Percentiles rank a stretch among this genome's conserved stretches.
These are phyloP conservation scores for Miichthys miiuy DNA, from an alignment of 2,797 vertebrate species.

Conservation along the genomic window DNA sequence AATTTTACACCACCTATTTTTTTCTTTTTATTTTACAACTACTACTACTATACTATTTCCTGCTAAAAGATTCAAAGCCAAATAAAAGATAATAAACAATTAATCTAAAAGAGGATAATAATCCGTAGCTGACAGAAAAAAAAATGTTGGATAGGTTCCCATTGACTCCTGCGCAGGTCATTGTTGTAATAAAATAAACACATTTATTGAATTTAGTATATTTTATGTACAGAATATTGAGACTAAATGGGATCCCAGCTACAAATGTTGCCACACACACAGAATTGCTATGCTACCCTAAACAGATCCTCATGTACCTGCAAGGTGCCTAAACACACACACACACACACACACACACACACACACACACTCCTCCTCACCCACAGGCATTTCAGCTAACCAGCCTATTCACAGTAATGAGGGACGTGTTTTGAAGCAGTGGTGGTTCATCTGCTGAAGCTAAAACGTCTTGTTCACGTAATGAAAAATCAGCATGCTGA, in stretches of 20 bases:
- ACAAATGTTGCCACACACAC: background rate
- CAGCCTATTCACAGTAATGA: background rate
- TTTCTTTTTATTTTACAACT: background rate
- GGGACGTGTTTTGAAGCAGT: background rate
- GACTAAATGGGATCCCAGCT: slow-evolving; percentile 23
- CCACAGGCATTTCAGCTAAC: background rate
- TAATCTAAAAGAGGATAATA: background rate
- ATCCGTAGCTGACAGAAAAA: background rate
- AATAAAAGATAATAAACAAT: background rate
- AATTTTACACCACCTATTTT: too few species aligned
- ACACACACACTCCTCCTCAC: background rate
- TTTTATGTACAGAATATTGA: background rate
- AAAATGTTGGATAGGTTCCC: background rate
- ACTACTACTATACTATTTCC: background rate
- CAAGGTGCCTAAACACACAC: too few species aligned
- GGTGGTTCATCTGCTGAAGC: background rate
- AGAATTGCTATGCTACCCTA: background rate
- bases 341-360: too few species aligned
- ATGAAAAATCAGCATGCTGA: slow-evolving; percentile 4
- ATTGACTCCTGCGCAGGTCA: background rate
- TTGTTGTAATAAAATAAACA: slow-evolving; percentile 6
- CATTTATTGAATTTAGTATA: background rate
- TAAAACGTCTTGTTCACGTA: slow-evolving; percentile 1
- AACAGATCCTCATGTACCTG: background rate
- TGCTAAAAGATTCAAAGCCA: background rate